phyloP scores from a whole-genome alignment of 2,888 invertebrate genomes.

The Tridacna gigas region DNA sequence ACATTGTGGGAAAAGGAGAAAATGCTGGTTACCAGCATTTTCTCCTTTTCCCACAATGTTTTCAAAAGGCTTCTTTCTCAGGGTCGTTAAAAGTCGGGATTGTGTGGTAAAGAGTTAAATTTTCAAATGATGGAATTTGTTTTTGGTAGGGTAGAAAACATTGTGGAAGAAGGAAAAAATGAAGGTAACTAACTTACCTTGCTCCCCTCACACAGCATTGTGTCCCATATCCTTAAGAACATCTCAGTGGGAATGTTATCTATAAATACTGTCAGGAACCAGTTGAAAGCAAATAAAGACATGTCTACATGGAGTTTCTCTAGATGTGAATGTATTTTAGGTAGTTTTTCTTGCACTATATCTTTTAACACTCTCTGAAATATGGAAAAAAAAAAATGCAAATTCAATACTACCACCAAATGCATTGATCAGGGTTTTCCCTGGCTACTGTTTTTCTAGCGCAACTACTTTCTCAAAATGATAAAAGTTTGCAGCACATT shows the following conservation, averaged over 20 bases:
- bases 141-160: too few relatives aligned
- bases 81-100: not conserved
- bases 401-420: too few relatives aligned
- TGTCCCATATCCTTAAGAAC: slow-evolving; percentile 87
- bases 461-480: too few relatives aligned
- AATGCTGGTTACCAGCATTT: not conserved
- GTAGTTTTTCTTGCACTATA: slow-evolving; percentile 86
- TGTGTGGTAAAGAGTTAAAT: not conserved
- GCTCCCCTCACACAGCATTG: slow-evolving; percentile 87
- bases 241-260: slow-evolving; percentile 86
- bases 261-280: slow-evolving; percentile 87
- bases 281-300: slow-evolving; percentile 86
- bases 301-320: slow-evolving; percentile 85
- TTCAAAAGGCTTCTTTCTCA: slow-evolving; percentile 6
- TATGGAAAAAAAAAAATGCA: slow-evolving; percentile 1
- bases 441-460: too few relatives aligned
- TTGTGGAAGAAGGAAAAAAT: too few relatives aligned
- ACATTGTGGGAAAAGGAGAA: not conserved
- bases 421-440: too few relatives aligned
- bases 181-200: slow-evolving; percentile 85
- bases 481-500: too few relatives aligned
- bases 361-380: slow-evolving; percentile 86
- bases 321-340: slow-evolving; percentile 85
- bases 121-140: too few relatives aligned
- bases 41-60: not conserved